Evolutionary conservation across 2,797 vertebrate genomes (phyloP).

Genomic region (Phalloptychus januarius): DNA sequence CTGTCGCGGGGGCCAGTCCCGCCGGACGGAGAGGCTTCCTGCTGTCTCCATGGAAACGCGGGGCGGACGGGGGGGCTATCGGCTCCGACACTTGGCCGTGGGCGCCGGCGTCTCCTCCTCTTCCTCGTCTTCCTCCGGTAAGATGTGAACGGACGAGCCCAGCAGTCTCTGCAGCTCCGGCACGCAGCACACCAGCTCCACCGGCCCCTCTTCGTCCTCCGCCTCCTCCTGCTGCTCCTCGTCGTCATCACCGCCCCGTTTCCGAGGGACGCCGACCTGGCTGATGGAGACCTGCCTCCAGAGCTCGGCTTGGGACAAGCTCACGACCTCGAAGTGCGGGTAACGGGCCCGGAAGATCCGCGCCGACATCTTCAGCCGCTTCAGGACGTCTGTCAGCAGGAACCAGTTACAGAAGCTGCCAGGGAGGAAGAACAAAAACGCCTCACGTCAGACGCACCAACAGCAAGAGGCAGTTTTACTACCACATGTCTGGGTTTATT

Average conservation of each 20-base stretch:
- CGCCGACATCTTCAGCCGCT: constrained; percentile 92
- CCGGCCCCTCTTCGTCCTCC: constrained; percentile 77
- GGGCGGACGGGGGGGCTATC: constrained; percentile 69
- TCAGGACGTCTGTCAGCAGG: constrained; percentile 91
- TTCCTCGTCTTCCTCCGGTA: constrained; percentile 74
- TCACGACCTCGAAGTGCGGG: constrained; percentile 92
- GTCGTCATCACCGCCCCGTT: constrained; percentile 45
- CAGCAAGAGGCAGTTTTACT: not conserved
- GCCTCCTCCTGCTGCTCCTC: constrained; percentile 51
- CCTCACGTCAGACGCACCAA: not conserved
- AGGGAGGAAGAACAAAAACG: not conserved
- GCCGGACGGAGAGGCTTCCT: constrained; percentile 69
- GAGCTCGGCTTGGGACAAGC: constrained; percentile 86
- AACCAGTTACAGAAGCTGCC: constrained; percentile 97
- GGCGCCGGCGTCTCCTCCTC: constrained; percentile 38
- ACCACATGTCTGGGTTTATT: too few species aligned
- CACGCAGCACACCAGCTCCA: constrained; percentile 93
- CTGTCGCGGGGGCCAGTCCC: constrained; percentile 55
- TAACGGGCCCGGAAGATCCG: constrained; percentile 95
- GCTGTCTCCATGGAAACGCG: constrained; percentile 64
- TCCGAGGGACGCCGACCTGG: constrained; percentile 83
- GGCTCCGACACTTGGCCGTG: constrained; percentile 60
- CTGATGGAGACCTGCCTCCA: constrained; percentile 89
- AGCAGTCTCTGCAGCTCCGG: constrained; percentile 92
- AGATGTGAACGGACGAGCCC: constrained; percentile 90